Conservation (phyloP, 2,888 invertebrate species). For the Dryocosmus kuriphilus region DNA sequence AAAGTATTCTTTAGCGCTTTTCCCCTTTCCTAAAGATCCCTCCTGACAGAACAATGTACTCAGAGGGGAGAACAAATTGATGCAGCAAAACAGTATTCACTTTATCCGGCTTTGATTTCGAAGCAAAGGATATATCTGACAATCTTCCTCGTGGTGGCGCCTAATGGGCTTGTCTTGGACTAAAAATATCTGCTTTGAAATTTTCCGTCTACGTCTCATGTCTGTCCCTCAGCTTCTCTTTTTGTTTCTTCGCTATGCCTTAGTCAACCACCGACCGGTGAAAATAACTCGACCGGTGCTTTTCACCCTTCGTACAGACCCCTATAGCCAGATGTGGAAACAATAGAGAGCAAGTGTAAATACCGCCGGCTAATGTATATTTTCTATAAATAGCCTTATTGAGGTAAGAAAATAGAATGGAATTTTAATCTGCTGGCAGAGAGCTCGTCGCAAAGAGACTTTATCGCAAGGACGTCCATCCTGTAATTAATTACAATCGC, state of each 20-base stretch:
- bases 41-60: conserved; percentile 37
- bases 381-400: too few relatives aligned
- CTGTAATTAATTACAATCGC: conserved; percentile 4
- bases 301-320: conserved; percentile 32
- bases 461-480: not conserved
- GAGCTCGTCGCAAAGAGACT: not conserved
- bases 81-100: conserved; percentile 45
- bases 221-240: conserved; percentile 18
- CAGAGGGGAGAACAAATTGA: conserved; percentile 28
- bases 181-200: conserved; percentile 69
- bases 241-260: conserved; percentile 31
- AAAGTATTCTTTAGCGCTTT: conserved; percentile 3
- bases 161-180: conserved; percentile 66
- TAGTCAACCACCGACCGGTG: conserved; percentile 55
- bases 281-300: conserved; percentile 65
- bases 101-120: conserved; percentile 62
- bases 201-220: conserved; percentile 55
- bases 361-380: too few relatives aligned
- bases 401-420: not conserved
- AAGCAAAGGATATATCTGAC: conserved; percentile 61
- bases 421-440: not conserved
- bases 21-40: not conserved
- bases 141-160: conserved; percentile 59
- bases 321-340: not conserved
- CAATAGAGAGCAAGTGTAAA: not conserved